phyloP scores from a whole-genome alignment of 1,140 invertebrate genomes.

The Linepithema humile region DNA sequence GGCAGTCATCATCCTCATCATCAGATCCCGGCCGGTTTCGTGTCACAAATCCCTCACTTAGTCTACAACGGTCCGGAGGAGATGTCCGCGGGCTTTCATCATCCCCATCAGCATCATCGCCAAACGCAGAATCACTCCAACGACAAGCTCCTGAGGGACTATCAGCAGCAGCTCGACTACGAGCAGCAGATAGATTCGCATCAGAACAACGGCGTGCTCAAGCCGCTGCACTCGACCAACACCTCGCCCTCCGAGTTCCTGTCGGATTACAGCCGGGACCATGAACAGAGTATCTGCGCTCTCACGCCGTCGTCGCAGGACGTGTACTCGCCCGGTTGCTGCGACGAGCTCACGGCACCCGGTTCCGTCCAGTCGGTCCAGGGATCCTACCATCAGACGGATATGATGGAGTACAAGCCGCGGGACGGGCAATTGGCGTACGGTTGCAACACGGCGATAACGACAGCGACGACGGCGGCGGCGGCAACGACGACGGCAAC shows the following conservation, averaged over 20 bases:
- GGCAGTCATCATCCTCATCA: no score
- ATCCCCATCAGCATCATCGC: constrained; percentile 30
- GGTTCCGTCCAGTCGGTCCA: constrained; percentile 51
- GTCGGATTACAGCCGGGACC: not conserved
- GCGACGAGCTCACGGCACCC: not conserved
- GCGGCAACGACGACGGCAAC: no score
- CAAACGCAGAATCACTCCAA: constrained; percentile 1
- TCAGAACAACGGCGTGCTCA: no score
- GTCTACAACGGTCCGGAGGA: constrained; percentile 68
- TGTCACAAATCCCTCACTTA: constrained; percentile 46
- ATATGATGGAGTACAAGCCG: constrained; percentile 66
- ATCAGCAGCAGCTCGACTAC: constrained; percentile 65
- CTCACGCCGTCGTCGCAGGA: constrained; percentile 14
- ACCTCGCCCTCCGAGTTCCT: constrained; percentile 59
- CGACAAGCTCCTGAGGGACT: constrained; percentile 51
- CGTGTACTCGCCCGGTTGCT: constrained; percentile 3
- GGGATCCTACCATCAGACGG: constrained; percentile 52
- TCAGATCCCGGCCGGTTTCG: constrained; percentile 60
- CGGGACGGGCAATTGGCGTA: constrained; percentile 36
- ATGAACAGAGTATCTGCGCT: not conserved
- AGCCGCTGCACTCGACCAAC: constrained; percentile 7
- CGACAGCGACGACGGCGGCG: constrained; percentile 53
- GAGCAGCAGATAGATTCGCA: constrained; percentile 63
- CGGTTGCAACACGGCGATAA: not conserved
- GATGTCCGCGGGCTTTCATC: constrained; percentile 58